Percentiles rank a stretch among this genome's conserved stretches.
phyloP scores from a whole-genome alignment of 92 coral and sea anemone species.

The Galaxea fascicularis region DNA sequence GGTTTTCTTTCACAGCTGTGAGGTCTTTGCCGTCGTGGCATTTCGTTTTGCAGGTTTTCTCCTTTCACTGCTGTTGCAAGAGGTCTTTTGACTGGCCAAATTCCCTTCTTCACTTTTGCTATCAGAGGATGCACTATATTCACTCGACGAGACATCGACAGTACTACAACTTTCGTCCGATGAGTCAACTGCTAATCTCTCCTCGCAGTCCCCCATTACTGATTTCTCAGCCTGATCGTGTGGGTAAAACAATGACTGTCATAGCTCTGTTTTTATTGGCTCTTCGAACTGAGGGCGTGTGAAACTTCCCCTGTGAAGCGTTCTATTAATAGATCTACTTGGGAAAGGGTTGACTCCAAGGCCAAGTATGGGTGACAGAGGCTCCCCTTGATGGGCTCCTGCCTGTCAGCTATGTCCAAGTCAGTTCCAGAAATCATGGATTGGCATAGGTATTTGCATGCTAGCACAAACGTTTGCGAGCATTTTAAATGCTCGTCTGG shows the following conservation, averaged over 20 bases:
- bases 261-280: slow-evolving; percentile 45
- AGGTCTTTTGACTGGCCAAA: slow-evolving; percentile 16
- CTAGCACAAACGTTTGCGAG: no score
- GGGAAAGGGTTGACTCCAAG: slow-evolving; percentile 54
- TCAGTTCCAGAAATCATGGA: no score
- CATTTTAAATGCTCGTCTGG: no score
- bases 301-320: slow-evolving; percentile 45
- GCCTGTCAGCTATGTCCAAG: no score
- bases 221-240: slow-evolving; percentile 2
- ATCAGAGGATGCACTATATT: slow-evolving; percentile 35
- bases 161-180: slow-evolving; percentile 28
- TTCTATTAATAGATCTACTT: slow-evolving; percentile 46
- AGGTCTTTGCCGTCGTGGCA: slow-evolving; percentile 24
- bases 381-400: no score
- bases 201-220: slow-evolving; percentile 31
- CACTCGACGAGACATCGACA: slow-evolving; percentile 43
- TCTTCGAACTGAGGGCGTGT: slow-evolving; percentile 26
- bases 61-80: slow-evolving; percentile 20
- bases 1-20: slow-evolving; percentile 26
- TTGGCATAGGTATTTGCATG: no score
- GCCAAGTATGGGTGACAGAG: neutral
- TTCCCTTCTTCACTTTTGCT: slow-evolving; percentile 36
- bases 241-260: slow-evolving; percentile 18
- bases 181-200: slow-evolving; percentile 13
- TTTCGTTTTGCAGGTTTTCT: slow-evolving; percentile 32